Evolutionary conservation across 2,797 vertebrate species (phyloP).

Genomic region (Acrossocheilus fasciatus): DNA sequence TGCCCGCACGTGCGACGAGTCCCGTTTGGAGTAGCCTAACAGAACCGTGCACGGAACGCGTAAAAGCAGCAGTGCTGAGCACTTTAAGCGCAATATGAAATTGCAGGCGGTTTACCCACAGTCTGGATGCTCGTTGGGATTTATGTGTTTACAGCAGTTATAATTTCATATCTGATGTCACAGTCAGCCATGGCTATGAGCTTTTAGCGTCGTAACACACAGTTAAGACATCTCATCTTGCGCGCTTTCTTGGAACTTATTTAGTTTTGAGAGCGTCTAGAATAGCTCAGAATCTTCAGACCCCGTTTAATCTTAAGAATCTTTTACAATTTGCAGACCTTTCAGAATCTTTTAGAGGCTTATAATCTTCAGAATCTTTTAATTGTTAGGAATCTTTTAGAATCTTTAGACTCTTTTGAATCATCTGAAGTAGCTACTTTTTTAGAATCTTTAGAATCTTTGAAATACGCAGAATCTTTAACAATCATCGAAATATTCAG

Average conservation of each 20-base stretch:
- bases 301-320: background rate
- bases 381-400: background rate
- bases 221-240: background rate
- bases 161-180: background rate
- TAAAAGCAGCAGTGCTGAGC: background rate
- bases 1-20: background rate
- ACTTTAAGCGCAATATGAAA: background rate
- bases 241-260: background rate
- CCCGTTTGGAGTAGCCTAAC: background rate
- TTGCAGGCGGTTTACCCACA: background rate
- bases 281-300: background rate
- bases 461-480: background rate
- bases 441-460: background rate
- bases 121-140: background rate
- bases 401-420: background rate
- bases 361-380: background rate
- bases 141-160: background rate
- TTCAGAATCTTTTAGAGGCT: background rate
- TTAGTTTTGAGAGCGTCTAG: background rate
- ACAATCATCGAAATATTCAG: background rate
- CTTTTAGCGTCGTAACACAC: background rate
- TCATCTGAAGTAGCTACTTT: background rate
- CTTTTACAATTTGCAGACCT: background rate
- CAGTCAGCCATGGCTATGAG: background rate
- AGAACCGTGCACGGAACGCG: background rate